Percentiles rank a stretch among this genome's conserved stretches.
Conservation (phyloP, 2,113 vertebrate species). For the Corvus cornix region DNA sequence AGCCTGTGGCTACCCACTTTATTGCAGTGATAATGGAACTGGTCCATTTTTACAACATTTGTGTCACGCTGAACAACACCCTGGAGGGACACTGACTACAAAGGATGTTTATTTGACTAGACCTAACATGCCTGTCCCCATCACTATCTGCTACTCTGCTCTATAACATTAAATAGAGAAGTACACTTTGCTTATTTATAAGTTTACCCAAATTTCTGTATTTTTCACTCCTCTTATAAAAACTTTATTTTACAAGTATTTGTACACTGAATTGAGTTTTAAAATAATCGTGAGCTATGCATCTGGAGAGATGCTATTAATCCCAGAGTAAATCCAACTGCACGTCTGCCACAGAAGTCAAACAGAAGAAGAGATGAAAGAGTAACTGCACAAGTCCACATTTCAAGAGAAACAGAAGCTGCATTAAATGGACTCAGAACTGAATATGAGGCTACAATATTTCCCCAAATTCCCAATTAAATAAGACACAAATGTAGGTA, state of each 20-base stretch:
- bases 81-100: not conserved
- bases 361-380: not conserved
- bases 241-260: not conserved
- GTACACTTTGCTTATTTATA: not conserved
- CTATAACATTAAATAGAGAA: not conserved
- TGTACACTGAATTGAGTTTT: not conserved
- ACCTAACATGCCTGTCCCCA: not conserved
- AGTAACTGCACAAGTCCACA: not conserved
- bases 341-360: not conserved
- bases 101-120: not conserved
- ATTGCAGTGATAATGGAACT: not conserved
- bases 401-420: conserved; percentile 12
- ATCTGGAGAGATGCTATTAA: not conserved
- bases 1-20: not conserved
- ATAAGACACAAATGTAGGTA: not conserved
- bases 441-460: not conserved
- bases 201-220: not conserved
- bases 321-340: not conserved
- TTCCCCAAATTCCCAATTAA: not conserved
- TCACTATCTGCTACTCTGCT: not conserved
- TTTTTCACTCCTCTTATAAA: not conserved
- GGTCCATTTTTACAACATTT: not conserved
- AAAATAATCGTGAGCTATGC: not conserved
- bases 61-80: not conserved
- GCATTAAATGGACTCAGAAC: not conserved